phyloP scores from a whole-genome alignment of 1,140 invertebrate species.

The Lasaia peninsularis region DNA sequence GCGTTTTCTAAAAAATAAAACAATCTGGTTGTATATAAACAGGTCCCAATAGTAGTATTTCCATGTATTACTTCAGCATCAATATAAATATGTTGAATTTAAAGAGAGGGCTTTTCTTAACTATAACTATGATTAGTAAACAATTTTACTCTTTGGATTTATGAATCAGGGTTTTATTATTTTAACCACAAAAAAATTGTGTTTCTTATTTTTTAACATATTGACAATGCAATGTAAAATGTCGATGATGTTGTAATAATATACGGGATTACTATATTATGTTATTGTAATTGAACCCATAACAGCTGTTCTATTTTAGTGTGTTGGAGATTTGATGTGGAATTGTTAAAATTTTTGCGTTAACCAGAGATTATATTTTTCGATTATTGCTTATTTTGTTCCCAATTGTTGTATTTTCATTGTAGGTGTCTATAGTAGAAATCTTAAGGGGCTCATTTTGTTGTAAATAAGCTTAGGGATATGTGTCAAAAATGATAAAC shows the following conservation, averaged over 20 bases:
- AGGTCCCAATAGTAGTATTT: neutral
- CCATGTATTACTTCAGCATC: neutral
- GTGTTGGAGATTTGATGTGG: constrained; percentile 42
- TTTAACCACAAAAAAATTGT: too few species aligned
- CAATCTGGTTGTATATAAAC: neutral
- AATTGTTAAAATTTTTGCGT: constrained; percentile 54
- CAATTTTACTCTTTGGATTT: too few species aligned
- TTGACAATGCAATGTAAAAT: neutral
- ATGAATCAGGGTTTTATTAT: too few species aligned
- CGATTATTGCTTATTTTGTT: constrained; percentile 64
- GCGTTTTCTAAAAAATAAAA: neutral
- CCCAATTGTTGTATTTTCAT: constrained; percentile 58
- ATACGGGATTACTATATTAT: neutral
- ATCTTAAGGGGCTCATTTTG: neutral
- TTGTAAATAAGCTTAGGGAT: neutral
- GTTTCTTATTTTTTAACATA: too few species aligned
- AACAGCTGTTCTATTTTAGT: constrained; percentile 10
- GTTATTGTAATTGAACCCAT: neutral
- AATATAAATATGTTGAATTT: neutral
- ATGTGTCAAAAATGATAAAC: neutral
- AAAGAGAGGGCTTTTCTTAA: too few species aligned
- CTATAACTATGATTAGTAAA: too few species aligned
- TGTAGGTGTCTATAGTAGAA: constrained; percentile 31
- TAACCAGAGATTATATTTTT: constrained; percentile 71
- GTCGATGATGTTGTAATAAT: neutral